Base-by-base conservation (phyloP, 1,140 invertebrate species). In the Drosophila takahashii region DNA sequence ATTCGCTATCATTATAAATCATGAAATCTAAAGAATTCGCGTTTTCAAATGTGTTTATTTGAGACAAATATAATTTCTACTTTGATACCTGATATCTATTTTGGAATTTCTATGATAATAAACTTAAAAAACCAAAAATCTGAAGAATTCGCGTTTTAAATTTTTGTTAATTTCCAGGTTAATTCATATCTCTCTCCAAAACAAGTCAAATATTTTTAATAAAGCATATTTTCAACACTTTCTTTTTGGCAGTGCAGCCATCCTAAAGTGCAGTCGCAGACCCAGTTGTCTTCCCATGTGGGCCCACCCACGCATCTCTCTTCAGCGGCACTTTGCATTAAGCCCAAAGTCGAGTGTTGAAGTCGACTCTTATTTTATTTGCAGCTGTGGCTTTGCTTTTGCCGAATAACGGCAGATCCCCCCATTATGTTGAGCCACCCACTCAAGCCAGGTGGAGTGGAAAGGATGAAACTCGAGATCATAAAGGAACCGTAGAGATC, bases 321-420 rank as follows among this genome's bases (percentile, higher is more conserved):
- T 51, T 66, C 62, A 36, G 45, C 64, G 45, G 64, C 64, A 67
- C 64, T 67, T 67, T 51, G 62, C 64, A 67, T 67, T 66, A 67
- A 66, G 45, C 61, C 64, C 22, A 22, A 29, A 32, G 60, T 67
- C 45, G 64, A 67, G 64, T 67, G 64, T 67, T 67, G 61, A 66
- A 67, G 61, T 52, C 64, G 45, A 18, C 61, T 64, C 56, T 64
- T 44, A 51, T 39, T 66, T 62, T 61, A 41, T 48, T 65, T 51
- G 64, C 64, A 67, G 64, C 64, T 67, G 62, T 26, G 42, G 41
- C 53, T 13, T 15, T 11, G 9, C 26, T 13, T 26, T 22, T 22
- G 22, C 37, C 37, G 45, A 66, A 51, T 67, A 67, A 67, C 64
- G 64, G 64, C 44, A 66, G 60, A 67, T 67, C 60, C 61, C 64